These are phyloP conservation scores for Archips xylosteana DNA, from an alignment of 2,888 invertebrate genomes.

Conservation along the genomic window DNA sequence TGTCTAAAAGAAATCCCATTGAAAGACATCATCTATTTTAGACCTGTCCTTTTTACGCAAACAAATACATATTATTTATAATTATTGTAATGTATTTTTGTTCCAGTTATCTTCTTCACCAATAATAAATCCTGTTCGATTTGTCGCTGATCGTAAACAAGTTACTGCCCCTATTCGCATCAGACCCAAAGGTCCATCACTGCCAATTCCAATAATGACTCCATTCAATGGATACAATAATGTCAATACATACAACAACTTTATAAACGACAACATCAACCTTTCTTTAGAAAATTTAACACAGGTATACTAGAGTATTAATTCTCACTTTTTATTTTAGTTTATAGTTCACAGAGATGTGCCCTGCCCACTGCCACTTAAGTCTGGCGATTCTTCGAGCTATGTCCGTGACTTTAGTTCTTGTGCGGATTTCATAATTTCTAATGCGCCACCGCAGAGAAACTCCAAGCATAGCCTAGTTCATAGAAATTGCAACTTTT, in stretches of 20 bases:
- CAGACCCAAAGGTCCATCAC: slow-evolving; percentile 53
- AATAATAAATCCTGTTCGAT: slow-evolving; percentile 55
- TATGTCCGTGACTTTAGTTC: too few species aligned
- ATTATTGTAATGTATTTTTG: not conserved
- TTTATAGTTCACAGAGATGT: not conserved
- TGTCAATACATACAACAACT: slow-evolving; percentile 50
- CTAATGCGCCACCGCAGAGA: too few species aligned
- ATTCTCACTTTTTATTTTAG: not conserved
- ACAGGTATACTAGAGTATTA: slow-evolving; percentile 62
- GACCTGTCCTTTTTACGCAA: too few species aligned
- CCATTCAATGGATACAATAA: slow-evolving; percentile 66
- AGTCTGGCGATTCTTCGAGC: too few species aligned
- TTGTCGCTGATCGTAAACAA: slow-evolving; percentile 56
- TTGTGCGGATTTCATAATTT: too few species aligned
- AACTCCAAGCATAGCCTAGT: too few species aligned
- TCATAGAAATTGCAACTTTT: not conserved
- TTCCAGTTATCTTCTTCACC: slow-evolving; percentile 53
- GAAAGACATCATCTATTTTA: too few species aligned
- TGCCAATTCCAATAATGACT: slow-evolving; percentile 53
- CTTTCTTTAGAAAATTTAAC: slow-evolving; percentile 79
- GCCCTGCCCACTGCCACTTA: too few species aligned
- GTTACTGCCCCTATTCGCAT: slow-evolving; percentile 52
- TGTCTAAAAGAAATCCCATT: too few species aligned
- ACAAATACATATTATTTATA: slow-evolving; percentile 4
- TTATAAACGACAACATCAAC: slow-evolving; percentile 73